A percentile compares a stretch with the other conserved stretches of the same genome.
Evolutionary conservation across 2,888 invertebrate genomes (phyloP).

Genomic region (Parthenolecanium corni): DNA sequence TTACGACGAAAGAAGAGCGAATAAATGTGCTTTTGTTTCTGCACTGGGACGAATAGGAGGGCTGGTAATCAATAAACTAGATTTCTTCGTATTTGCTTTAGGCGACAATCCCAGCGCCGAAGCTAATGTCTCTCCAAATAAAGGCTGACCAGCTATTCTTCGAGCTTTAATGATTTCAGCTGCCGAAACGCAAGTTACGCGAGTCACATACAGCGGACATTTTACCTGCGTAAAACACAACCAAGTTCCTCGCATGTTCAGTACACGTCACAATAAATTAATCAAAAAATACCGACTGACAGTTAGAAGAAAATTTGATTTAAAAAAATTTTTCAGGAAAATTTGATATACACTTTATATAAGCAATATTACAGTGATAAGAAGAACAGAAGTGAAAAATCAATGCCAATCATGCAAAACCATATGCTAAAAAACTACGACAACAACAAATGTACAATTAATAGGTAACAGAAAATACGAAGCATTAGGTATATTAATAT

Average conservation of each 20-base stretch:
- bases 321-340: no score
- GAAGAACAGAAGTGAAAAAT: no score
- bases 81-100: slow-evolving; percentile 18
- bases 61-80: slow-evolving; percentile 60
- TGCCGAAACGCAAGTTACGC: slow-evolving; percentile 90
- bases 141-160: slow-evolving; percentile 40
- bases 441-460: no score
- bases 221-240: slow-evolving; percentile 55
- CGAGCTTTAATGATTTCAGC: slow-evolving; percentile 60
- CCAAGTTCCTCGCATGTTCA: neutral
- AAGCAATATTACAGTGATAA: no score
- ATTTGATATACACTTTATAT: no score
- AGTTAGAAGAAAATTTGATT: no score
- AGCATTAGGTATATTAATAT: no score
- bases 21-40: slow-evolving; percentile 69
- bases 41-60: slow-evolving; percentile 88
- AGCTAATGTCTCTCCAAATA: slow-evolving; percentile 88
- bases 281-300: no score
- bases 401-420: no score
- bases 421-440: no score
- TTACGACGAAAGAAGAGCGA: slow-evolving; percentile 79
- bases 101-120: slow-evolving; percentile 50
- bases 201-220: slow-evolving; percentile 87
- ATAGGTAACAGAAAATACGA: no score
- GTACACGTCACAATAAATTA: neutral